Conservation (phyloP, 2,888 invertebrate genomes). For the Colletes collaris region DNA sequence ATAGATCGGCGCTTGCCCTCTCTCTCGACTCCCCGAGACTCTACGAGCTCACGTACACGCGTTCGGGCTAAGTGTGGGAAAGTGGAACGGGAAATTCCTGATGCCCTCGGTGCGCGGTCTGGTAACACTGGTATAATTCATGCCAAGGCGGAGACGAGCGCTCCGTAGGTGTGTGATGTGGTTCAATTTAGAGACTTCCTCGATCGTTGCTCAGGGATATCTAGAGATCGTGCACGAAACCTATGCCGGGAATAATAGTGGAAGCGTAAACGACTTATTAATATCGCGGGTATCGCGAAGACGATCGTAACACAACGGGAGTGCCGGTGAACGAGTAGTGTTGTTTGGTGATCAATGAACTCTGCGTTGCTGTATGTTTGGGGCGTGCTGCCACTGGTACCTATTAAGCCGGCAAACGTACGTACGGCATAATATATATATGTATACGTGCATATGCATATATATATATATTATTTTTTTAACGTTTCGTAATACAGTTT, state of each 20-base stretch:
- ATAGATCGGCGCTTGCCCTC: too few relatives aligned
- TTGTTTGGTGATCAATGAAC: constrained; percentile 78
- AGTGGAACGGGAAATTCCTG: too few relatives aligned
- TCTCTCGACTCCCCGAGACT: too few relatives aligned
- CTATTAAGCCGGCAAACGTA: constrained; percentile 64
- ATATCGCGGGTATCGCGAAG: constrained; percentile 24
- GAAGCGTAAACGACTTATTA: constrained; percentile 37
- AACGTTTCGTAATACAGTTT: neutral
- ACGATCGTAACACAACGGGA: constrained; percentile 51
- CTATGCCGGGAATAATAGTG: constrained; percentile 28
- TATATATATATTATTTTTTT: neutral
- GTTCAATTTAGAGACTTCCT: constrained; percentile 49
- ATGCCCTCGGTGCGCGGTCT: too few relatives aligned
- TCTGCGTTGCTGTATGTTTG: constrained; percentile 74
- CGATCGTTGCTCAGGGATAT: constrained; percentile 41
- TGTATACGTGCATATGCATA: neutral
- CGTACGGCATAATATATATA: constrained; percentile 41
- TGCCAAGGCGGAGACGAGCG: constrained; percentile 46
- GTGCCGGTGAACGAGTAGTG: constrained; percentile 61
- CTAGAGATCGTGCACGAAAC: constrained; percentile 36
- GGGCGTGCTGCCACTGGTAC: constrained; percentile 72
- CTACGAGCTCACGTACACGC: too few relatives aligned
- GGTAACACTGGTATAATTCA: constrained; percentile 34
- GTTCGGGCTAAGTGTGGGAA: too few relatives aligned
- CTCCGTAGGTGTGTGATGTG: constrained; percentile 55